Evolutionary conservation across 2,113 vertebrate species (phyloP).

Genomic region (Onychostruthus taczanowskii): DNA sequence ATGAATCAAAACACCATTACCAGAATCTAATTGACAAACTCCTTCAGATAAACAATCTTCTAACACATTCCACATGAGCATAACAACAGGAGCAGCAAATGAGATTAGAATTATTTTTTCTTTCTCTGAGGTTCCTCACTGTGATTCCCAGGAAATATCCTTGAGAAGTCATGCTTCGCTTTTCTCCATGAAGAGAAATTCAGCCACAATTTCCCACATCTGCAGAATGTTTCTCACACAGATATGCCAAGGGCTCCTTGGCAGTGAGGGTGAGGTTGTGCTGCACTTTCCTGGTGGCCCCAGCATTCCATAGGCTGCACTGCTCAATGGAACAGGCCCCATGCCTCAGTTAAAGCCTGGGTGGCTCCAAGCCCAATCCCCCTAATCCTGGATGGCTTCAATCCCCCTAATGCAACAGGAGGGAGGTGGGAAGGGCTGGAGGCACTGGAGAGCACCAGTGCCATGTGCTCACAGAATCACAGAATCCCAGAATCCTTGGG

Average conservation of each 20-base stretch:
- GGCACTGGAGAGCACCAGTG: neutral
- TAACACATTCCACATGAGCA: too few species aligned
- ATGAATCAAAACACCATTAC: too few species aligned
- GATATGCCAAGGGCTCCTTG: neutral
- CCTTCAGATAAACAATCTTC: too few species aligned
- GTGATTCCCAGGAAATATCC: too few species aligned
- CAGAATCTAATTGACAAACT: too few species aligned
- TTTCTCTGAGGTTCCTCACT: too few species aligned
- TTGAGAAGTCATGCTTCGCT: too few species aligned
- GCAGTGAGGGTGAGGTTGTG: rapidly evolving
- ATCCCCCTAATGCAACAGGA: neutral
- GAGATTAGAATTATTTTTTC: too few species aligned
- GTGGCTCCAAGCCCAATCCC: neutral
- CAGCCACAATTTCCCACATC: neutral
- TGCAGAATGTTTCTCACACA: neutral
- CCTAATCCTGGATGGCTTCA: too few species aligned
- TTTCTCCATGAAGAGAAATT: too few species aligned
- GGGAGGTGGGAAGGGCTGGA: neutral
- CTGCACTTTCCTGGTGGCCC: neutral
- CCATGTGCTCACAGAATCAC: rapidly evolving
- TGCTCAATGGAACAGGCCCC: neutral
- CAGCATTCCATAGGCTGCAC: rapidly evolving
- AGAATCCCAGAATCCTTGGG: too few species aligned
- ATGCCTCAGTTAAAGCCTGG: neutral
- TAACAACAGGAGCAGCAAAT: too few species aligned